A percentile compares a stretch with the other conserved stretches of the same genome.
Evolutionary conservation across 2,888 invertebrate species (phyloP).

Genomic region (Chrysotoxum bicinctum): DNA sequence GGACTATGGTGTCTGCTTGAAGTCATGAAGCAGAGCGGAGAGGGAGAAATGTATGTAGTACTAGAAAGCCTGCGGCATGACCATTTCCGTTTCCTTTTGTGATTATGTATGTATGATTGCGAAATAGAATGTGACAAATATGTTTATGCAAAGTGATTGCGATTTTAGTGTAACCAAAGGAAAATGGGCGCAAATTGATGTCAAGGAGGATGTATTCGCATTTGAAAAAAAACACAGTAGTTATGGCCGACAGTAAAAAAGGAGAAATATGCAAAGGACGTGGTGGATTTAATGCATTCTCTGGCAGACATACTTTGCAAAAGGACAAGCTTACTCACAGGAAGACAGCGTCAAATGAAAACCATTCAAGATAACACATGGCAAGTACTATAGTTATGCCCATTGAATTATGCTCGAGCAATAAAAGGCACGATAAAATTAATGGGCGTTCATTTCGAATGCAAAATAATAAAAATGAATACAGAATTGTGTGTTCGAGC

Average conservation of each 20-base stretch:
- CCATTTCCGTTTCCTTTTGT: slow-evolving; percentile 63
- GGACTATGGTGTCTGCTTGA: background rate
- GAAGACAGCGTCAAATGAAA: background rate
- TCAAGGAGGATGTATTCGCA: background rate
- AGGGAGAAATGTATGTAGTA: background rate
- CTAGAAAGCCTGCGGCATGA: slow-evolving; percentile 34
- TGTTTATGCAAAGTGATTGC: slow-evolving; percentile 10
- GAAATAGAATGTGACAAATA: slow-evolving; percentile 54
- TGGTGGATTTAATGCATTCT: background rate
- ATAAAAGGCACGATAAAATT: slow-evolving; percentile 13
- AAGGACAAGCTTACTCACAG: slow-evolving; percentile 3
- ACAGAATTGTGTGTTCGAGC: background rate
- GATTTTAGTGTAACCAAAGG: slow-evolving; percentile 21
- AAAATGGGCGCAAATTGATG: slow-evolving; percentile 19
- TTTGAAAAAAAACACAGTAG: background rate
- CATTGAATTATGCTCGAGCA: background rate
- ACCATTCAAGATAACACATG: slow-evolving; percentile 7
- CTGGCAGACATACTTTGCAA: background rate
- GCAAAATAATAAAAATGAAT: background rate
- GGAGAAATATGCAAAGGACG: slow-evolving; percentile 9
- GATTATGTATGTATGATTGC: slow-evolving; percentile 39
- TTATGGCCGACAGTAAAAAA: background rate
- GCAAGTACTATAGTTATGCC: slow-evolving; percentile 17
- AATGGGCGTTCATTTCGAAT: background rate
- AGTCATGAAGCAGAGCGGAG: background rate